These are phyloP conservation scores for Patella pellucida DNA, from an alignment of 2,888 invertebrate species.

Conservation along the genomic window DNA sequence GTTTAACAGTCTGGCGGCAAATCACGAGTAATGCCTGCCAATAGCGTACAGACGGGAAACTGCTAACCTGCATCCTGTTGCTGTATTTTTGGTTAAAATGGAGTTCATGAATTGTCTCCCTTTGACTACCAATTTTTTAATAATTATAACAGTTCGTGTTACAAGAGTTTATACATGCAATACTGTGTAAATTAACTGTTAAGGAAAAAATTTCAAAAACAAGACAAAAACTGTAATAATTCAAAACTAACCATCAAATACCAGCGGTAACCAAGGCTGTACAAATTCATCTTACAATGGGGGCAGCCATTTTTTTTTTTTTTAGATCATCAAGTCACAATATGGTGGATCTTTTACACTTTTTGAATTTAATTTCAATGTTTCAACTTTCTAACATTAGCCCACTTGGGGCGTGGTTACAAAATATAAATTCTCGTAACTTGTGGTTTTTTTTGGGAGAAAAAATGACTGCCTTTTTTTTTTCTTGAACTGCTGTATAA, in stretches of 20 bases:
- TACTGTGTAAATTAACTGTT: background rate
- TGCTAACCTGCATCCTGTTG: constrained; percentile 7
- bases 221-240: constrained; percentile 9
- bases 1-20: background rate
- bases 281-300: background rate
- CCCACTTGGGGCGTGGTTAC: too few species aligned
- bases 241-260: constrained; percentile 2
- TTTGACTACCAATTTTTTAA: constrained; percentile 1
- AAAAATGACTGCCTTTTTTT: background rate
- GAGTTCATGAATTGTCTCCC: background rate
- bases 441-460: background rate
- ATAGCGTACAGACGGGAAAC: constrained; percentile 5
- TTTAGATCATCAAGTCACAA: too few species aligned
- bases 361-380: too few species aligned
- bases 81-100: background rate
- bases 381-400: too few species aligned
- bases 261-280: background rate
- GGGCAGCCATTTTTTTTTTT: background rate
- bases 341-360: too few species aligned
- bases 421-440: too few species aligned
- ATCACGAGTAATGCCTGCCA: background rate
- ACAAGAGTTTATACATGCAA: constrained; percentile 7
- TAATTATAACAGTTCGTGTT: constrained; percentile 7
- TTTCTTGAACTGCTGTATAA: background rate
- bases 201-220: constrained; percentile 3